phyloP scores from a whole-genome alignment of 2,888 invertebrate species.

The Branchipolynoe longqiensis region DNA sequence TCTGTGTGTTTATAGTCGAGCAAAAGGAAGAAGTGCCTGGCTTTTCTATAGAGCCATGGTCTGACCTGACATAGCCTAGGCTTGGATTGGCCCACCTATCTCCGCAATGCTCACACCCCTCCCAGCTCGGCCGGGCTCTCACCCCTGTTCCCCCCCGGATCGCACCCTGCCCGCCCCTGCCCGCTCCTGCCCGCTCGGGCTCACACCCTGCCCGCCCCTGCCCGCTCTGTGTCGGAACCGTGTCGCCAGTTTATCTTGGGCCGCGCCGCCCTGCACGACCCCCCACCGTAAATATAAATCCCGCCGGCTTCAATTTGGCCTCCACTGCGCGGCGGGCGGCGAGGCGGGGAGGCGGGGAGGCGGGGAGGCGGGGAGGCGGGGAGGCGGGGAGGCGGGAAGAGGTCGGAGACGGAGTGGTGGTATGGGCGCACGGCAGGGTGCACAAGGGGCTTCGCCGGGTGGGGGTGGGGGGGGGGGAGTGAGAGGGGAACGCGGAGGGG shows the following conservation, averaged over 20 bases:
- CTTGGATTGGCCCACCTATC: no score
- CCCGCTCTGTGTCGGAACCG: not conserved
- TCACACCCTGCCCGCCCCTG: not conserved
- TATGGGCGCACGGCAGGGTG: no score
- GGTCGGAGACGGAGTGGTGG: no score
- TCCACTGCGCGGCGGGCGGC: not conserved
- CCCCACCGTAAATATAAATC: slow-evolving; percentile 37
- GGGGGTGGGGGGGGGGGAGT: not conserved
- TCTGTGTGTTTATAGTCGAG: no score
- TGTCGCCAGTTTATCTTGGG: not conserved
- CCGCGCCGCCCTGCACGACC: not conserved
- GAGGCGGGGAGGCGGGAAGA: not conserved
- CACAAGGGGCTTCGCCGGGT: not conserved
- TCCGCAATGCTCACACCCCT: no score
- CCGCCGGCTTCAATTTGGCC: slow-evolving; percentile 1
- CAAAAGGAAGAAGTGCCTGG: no score
- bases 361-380: not conserved
- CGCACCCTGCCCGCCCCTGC: slow-evolving; percentile 1
- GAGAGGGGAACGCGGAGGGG: not conserved
- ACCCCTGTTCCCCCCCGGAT: no score
- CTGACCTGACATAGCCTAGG: no score
- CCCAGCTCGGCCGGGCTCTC: no score
- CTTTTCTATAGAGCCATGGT: no score
- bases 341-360: not conserved
- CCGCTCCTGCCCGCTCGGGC: not conserved